Evolutionary conservation across 2,797 vertebrate genomes (phyloP).

Genomic region (Danio jaintianensis): DNA sequence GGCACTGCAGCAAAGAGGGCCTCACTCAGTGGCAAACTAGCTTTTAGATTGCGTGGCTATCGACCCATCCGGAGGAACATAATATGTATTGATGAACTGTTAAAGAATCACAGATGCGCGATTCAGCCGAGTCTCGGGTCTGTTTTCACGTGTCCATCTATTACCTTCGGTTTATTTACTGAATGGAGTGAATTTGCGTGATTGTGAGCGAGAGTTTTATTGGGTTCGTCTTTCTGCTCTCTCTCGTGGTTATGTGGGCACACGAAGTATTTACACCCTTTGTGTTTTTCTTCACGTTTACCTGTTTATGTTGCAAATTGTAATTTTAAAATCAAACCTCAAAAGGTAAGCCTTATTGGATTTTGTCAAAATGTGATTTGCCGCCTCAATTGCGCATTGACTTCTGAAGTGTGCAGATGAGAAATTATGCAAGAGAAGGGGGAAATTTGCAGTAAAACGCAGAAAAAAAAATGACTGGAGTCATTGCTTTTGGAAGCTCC

Average conservation of each 20-base stretch:
- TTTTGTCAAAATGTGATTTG: slow-evolving; percentile 29
- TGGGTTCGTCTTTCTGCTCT: not conserved
- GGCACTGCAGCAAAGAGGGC: slow-evolving; percentile 67
- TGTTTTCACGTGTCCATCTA: slow-evolving; percentile 2
- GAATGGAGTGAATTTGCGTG: not conserved
- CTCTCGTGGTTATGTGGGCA: not conserved
- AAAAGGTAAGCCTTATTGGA: slow-evolving; percentile 26
- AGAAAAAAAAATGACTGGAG: not conserved
- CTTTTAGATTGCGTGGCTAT: slow-evolving; percentile 71
- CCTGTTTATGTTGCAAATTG: slow-evolving; percentile 34
- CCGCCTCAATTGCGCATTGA: slow-evolving; percentile 21
- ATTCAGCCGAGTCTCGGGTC: slow-evolving; percentile 21
- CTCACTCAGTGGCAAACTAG: slow-evolving; percentile 72
- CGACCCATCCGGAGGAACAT: slow-evolving; percentile 65
- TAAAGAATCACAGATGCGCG: slow-evolving; percentile 64
- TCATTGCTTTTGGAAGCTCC: slow-evolving; percentile 1
- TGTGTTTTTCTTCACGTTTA: not conserved
- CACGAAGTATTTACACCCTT: not conserved
- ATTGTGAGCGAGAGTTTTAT: slow-evolving; percentile 2
- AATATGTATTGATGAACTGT: slow-evolving; percentile 75
- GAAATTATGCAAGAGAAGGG: slow-evolving; percentile 4
- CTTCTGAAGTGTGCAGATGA: slow-evolving; percentile 31
- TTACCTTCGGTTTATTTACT: slow-evolving; percentile 31
- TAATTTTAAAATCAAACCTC: slow-evolving; percentile 29
- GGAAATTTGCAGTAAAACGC: not conserved